phyloP scores from a whole-genome alignment of 2,797 vertebrate genomes.

The Sebastes hopkinsi region DNA sequence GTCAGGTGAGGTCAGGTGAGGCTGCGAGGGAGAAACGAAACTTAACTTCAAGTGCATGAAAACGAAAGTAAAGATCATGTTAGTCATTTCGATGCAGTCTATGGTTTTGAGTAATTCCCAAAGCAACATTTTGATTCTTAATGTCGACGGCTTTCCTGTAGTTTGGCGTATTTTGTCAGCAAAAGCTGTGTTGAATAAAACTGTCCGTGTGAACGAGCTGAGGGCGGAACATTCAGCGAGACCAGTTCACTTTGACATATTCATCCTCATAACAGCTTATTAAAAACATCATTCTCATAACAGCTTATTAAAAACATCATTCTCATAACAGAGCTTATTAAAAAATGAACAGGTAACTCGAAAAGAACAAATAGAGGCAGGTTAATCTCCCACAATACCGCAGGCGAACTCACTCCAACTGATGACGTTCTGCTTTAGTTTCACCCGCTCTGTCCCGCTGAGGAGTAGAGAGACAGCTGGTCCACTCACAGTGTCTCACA shows the following conservation, averaged over 20 bases:
- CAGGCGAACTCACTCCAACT: too few relatives aligned
- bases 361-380: background rate
- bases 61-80: constrained; percentile 30
- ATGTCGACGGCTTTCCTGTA: accelerated
- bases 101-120: too few relatives aligned
- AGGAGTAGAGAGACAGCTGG: too few relatives aligned
- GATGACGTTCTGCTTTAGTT: too few relatives aligned
- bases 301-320: too few relatives aligned
- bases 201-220: background rate
- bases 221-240: background rate
- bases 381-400: background rate
- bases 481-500: too few relatives aligned
- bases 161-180: background rate
- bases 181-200: too few relatives aligned
- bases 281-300: too few relatives aligned
- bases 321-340: too few relatives aligned
- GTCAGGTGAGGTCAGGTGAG: too few relatives aligned
- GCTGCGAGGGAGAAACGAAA: constrained; percentile 58
- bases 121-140: accelerated
- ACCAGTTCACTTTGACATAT: background rate
- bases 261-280: too few relatives aligned
- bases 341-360: background rate
- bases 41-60: constrained; percentile 3
- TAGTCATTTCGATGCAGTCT: background rate
- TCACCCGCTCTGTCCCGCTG: too few relatives aligned